Evolutionary conservation across 2,113 vertebrate species (phyloP).

Genomic region (Ceyx melanurus): DNA sequence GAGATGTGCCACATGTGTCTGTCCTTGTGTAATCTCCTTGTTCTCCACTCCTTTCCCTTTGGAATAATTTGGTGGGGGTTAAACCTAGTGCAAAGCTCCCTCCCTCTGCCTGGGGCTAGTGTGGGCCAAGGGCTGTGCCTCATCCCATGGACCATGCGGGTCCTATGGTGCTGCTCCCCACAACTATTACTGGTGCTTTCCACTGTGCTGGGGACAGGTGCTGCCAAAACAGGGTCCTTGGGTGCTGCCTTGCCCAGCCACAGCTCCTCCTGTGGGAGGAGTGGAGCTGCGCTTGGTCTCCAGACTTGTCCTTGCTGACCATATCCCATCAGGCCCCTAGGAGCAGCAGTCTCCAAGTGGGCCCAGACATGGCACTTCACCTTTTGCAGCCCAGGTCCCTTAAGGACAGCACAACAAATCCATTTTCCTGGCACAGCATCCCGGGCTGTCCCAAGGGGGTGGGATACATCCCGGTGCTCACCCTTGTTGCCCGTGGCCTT

Average conservation of each 20-base stretch:
- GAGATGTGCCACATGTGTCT: not conserved
- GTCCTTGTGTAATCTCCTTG: not conserved
- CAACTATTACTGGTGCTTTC: rapidly evolving
- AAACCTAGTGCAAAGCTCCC: not conserved
- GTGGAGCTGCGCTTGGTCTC: not conserved
- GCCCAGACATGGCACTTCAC: not conserved
- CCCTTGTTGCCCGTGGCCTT: not conserved
- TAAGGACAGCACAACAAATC: not conserved
- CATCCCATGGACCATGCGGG: not conserved
- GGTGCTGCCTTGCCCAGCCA: not conserved
- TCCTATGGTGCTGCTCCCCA: not conserved
- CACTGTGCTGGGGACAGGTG: not conserved
- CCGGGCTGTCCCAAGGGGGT: not conserved
- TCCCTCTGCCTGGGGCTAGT: not conserved
- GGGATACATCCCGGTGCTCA: not conserved
- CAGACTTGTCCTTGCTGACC: not conserved
- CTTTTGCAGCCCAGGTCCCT: not conserved
- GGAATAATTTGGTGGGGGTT: not conserved
- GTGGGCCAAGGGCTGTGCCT: not conserved
- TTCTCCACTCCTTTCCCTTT: not conserved
- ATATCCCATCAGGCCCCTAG: not conserved
- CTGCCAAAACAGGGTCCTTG: not conserved
- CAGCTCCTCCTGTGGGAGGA: not conserved
- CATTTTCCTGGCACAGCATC: not conserved
- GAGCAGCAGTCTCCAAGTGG: not conserved